Conservation (phyloP, 2,888 invertebrate species). For the Scotopteryx bipunctaria region DNA sequence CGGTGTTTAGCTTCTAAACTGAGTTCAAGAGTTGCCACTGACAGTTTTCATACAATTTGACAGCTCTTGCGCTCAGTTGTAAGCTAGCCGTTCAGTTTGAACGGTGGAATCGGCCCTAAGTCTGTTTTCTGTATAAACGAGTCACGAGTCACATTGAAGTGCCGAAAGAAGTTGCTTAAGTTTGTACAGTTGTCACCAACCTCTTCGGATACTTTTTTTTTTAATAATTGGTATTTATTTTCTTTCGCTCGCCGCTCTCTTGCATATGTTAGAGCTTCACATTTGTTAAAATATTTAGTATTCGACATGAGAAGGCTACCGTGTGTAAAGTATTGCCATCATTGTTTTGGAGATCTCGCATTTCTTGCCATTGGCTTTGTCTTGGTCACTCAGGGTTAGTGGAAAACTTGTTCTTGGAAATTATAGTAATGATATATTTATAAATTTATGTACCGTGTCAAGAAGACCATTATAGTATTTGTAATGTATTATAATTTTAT, state of each 20-base stretch:
- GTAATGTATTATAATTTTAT: constrained; percentile 8
- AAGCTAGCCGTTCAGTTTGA: too few species aligned
- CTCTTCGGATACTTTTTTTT: constrained; percentile 58
- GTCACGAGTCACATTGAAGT: constrained; percentile 50
- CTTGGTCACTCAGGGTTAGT: too few species aligned
- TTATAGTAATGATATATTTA: neutral
- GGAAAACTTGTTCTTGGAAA: too few species aligned
- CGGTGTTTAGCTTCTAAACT: too few species aligned
- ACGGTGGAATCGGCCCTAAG: too few species aligned
- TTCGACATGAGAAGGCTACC: constrained; percentile 27
- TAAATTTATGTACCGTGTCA: constrained; percentile 1
- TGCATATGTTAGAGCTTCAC: constrained; percentile 22
- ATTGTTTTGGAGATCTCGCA: constrained; percentile 5
- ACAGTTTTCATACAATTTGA: too few species aligned
- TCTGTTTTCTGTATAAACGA: constrained; percentile 15
- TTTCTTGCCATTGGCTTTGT: neutral
- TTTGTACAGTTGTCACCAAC: constrained; percentile 75
- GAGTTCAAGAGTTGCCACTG: too few species aligned
- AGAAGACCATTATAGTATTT: constrained; percentile 1
- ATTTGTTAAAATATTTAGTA: constrained; percentile 25
- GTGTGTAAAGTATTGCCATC: constrained; percentile 16
- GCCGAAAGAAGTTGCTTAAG: constrained; percentile 72
- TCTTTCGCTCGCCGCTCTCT: constrained; percentile 42
- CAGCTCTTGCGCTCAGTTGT: too few species aligned
- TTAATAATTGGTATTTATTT: constrained; percentile 59